Conservation (phyloP, 2,888 invertebrate species). For the Pogonocherus hispidulus region DNA sequence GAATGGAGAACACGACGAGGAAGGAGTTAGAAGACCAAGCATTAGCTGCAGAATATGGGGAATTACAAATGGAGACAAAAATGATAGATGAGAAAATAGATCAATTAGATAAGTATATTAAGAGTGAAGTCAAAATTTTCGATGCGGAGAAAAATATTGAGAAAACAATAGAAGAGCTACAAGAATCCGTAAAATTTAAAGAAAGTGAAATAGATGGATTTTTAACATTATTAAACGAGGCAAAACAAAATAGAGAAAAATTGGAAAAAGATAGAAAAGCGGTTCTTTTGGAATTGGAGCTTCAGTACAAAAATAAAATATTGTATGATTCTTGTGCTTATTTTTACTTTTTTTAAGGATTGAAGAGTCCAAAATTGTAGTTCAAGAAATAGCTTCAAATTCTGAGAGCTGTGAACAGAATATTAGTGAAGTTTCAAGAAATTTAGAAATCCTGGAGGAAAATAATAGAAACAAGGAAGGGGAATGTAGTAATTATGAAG, state of each 20-base stretch:
- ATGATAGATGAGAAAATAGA: background rate
- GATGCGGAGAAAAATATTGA: background rate
- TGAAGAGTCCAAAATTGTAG: conserved; percentile 3
- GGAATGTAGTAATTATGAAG: background rate
- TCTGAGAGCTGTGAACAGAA: background rate
- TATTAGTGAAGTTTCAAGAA: background rate
- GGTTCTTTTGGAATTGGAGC: background rate
- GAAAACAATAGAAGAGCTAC: background rate
- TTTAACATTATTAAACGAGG: background rate
- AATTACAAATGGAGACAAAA: background rate
- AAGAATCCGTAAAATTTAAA: background rate
- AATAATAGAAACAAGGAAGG: background rate
- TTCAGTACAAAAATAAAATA: conserved; percentile 12
- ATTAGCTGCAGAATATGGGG: conserved; percentile 9
- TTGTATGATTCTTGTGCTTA: background rate
- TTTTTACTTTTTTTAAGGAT: conserved; percentile 20
- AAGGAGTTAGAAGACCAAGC: background rate
- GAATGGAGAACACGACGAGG: background rate
- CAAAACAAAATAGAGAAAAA: background rate
- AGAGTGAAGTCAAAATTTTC: background rate
- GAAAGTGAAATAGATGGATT: conserved; percentile 7
- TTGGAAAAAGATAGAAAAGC: background rate
- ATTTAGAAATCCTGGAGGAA: background rate
- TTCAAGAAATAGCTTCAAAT: background rate
- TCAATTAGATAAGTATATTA: background rate